phyloP scores from a whole-genome alignment of 2,888 invertebrate genomes.

The Eupithecia abbreviata region DNA sequence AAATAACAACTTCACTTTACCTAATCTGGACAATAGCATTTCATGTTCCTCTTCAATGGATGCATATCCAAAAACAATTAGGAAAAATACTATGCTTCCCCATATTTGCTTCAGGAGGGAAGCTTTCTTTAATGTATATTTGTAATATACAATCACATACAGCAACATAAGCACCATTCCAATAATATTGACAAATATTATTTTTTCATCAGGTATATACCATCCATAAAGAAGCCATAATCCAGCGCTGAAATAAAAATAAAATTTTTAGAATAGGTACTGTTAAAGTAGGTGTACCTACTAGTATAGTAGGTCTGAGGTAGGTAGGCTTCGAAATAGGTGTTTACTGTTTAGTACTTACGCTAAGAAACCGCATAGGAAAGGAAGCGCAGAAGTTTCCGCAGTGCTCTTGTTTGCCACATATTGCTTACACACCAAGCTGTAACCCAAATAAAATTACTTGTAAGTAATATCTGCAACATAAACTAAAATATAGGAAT shows the following conservation, averaged over 20 bases:
- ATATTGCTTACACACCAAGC: slow-evolving; percentile 90
- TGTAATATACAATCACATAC: slow-evolving; percentile 88
- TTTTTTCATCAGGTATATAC: slow-evolving; percentile 87
- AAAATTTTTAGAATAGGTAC: background rate
- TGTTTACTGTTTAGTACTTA: slow-evolving; percentile 59
- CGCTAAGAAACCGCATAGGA: slow-evolving; percentile 90
- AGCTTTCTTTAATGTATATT: slow-evolving; percentile 89
- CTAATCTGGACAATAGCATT: slow-evolving; percentile 85
- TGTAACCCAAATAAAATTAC: slow-evolving; percentile 67
- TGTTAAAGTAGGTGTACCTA: background rate
- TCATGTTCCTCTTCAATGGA: slow-evolving; percentile 80
- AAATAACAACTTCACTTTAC: slow-evolving; percentile 64
- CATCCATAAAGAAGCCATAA: slow-evolving; percentile 93
- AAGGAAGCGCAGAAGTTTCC: slow-evolving; percentile 90
- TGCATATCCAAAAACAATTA: slow-evolving; percentile 84
- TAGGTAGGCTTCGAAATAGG: background rate
- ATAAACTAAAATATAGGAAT: background rate
- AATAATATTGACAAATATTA: slow-evolving; percentile 89
- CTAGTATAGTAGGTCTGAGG: background rate
- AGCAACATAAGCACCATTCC: slow-evolving; percentile 88
- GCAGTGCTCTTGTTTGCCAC: slow-evolving; percentile 89
- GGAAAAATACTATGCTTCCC: slow-evolving; percentile 78
- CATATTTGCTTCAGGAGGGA: slow-evolving; percentile 85
- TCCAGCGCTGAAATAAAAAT: slow-evolving; percentile 84
- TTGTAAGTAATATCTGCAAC: background rate